Base-by-base conservation (phyloP, 2,113 vertebrate species). In the Sphyrna mokarran region DNA sequence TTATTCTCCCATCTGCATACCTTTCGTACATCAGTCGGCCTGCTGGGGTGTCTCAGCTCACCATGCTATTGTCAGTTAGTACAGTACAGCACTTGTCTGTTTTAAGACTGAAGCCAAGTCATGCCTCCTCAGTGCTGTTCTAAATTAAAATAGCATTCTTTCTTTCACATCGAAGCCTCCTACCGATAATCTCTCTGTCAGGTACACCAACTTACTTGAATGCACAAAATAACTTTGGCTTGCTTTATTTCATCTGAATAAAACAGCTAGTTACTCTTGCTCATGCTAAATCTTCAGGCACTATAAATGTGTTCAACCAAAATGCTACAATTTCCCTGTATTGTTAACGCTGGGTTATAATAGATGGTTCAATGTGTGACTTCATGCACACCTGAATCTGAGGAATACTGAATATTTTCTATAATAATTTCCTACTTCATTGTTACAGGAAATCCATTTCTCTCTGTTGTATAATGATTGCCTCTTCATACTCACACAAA, bases 31-130 rank as follows among this genome's bases (percentile, higher is more conserved):
- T 93, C 89, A 66, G 89, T 18, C 1, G 37, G 89, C 89, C 87
- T 93, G 89, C 89, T 93, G 89, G 61, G 89, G 66, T 93, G 89
- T 93, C 7, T 93, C 89, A 93, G 89, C 89, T 93, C 89, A n/a
- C 89, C 61, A 93, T 66, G 61, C 61, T 66, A n/a, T 93, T 93
- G 89, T 93, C 89, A 93, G 61, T 93, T 93, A 66, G 33, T 93
- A 93, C 13, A 93, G 61, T 66, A 66, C 89, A 93, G 89, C 61
- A 68, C 89, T 93, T 93, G 61, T 93, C 89, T 63, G 87, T 91
- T 91, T 91, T 91, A 90, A 90, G 87, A 61, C 26, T 90, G 89
- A 66, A 68, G 89, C 89, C 89, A 93, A 93, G 61, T 43, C 33
- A 2, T 93, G 61, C 16, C 61, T 66, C 63, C 63, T 68, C 89